Evolutionary conservation across 2,888 invertebrate species (phyloP).

Genomic region (Megamerina dolium): DNA sequence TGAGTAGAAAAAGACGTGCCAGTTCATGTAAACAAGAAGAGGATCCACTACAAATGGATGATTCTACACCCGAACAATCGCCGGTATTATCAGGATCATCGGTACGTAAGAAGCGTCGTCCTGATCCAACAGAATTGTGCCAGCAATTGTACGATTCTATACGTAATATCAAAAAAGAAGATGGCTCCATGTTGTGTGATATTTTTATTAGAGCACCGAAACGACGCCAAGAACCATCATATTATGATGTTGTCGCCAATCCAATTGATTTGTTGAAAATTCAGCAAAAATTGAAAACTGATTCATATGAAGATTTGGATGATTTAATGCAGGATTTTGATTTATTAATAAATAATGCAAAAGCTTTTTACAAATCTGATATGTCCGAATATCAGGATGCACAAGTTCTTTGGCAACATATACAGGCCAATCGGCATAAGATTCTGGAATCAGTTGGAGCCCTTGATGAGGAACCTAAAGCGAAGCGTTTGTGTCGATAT

Average conservation of each 20-base stretch:
- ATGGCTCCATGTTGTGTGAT: slow-evolving; percentile 85
- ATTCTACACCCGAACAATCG: slow-evolving; percentile 52
- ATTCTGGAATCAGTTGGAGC: slow-evolving; percentile 42
- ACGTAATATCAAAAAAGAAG: slow-evolving; percentile 84
- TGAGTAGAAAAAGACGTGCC: slow-evolving; percentile 76
- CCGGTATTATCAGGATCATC: slow-evolving; percentile 46
- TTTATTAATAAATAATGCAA: slow-evolving; percentile 87
- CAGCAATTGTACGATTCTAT: slow-evolving; percentile 91
- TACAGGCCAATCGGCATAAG: slow-evolving; percentile 51
- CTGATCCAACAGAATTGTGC: slow-evolving; percentile 65
- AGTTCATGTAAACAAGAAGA: slow-evolving; percentile 74
- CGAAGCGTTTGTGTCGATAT: slow-evolving; percentile 39
- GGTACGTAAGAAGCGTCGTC: slow-evolving; percentile 60
- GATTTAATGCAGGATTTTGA: slow-evolving; percentile 87
- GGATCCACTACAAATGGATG: slow-evolving; percentile 61
- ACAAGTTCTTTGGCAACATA: slow-evolving; percentile 77
- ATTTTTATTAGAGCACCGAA: slow-evolving; percentile 93
- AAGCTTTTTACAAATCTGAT: slow-evolving; percentile 86
- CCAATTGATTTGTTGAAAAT: slow-evolving; percentile 92
- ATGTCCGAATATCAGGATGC: slow-evolving; percentile 87
- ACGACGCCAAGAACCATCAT: slow-evolving; percentile 82
- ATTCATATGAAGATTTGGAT: slow-evolving; percentile 91
- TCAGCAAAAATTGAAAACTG: slow-evolving; percentile 94
- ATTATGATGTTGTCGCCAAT: slow-evolving; percentile 86
- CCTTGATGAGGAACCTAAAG: slow-evolving; percentile 41